Evolutionary conservation across 1,140 invertebrate species (phyloP), one percentile per base, ranked within the genome.

Genomic region (Trichonephila inaurata): DNA sequence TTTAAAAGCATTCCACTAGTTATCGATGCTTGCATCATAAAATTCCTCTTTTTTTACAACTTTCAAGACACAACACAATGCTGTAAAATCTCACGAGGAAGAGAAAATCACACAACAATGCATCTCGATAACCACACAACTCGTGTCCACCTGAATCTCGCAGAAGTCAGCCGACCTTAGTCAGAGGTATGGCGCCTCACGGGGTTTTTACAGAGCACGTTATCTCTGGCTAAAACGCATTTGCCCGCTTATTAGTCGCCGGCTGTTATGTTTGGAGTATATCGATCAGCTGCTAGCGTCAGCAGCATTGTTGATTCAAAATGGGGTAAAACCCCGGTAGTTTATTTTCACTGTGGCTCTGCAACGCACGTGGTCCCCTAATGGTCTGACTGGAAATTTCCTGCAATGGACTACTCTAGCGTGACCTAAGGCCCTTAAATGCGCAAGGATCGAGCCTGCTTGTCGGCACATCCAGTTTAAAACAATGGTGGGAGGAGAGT

Each of bases 331-430:
- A 92, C 72, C 90, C 90, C 62, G 33, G 19, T 18, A 69, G 90
- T 92, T 92, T 92, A 92, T 92, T 92, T 92, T 85, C 90, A 92
- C 18, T 91, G 69, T 21, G 18, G 66, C 64, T 90, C 89, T 90
- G 89, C n/a, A 77, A 44, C 8, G 62, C 90, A 92, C 81, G 90
- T 92, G 89, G 72, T 58, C 61, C 86, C 60, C 61, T 88, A 88
- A 88, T 64, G 86, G 86, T 44, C 82, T 77, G 72, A 19, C 86
- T 28, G 33, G 85, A 87, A 88, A 66, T 88, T 66, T 88, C 66
- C 64, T 89, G 40, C 61, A 87, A 64, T 87, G 61, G 85, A 40
- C 85, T 60, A 77, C 66, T 14, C 33, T 89, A 72, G 64, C 88
- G 88, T 89, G 88, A 89, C 88, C 33, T 10, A 19, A 3, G 62